Conservation (phyloP, 30 jellyfish, hydroid and myxozoan genomes). For the Chrysaora quinquecirrha region DNA sequence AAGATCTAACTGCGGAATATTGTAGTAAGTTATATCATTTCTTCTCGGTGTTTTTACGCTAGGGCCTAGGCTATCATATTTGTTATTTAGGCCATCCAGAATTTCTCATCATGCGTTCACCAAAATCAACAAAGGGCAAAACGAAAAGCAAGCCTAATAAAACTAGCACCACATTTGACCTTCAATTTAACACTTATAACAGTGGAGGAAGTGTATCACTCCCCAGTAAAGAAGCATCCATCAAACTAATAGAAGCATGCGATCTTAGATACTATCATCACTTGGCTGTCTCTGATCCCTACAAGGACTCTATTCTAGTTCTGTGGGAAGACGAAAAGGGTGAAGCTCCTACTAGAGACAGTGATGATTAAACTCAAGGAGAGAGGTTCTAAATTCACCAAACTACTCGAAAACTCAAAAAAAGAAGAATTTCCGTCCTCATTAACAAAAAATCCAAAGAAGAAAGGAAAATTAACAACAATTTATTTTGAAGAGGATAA, state of each 20-base stretch:
- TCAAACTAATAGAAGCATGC: slow-evolving; percentile 19
- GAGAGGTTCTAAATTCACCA: not conserved
- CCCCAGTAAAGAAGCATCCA: not conserved
- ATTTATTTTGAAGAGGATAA: not conserved
- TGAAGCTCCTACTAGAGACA: not conserved
- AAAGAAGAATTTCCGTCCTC: not conserved
- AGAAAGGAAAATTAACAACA: not conserved
- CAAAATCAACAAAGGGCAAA: no score
- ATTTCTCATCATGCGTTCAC: no score
- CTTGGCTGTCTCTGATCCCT: slow-evolving; percentile 17
- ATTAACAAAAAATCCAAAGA: not conserved
- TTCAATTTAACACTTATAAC: slow-evolving; percentile 1
- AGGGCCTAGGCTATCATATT: no score
- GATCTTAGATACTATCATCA: slow-evolving; percentile 21
- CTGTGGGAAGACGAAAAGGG: slow-evolving; percentile 32
- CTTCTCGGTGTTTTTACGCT: no score
- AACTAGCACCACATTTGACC: no score
- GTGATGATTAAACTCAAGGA: not conserved
- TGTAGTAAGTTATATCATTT: no score
- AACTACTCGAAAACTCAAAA: not conserved
- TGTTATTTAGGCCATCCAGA: no score
- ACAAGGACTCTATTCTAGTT: slow-evolving; percentile 21
- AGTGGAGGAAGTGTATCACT: slow-evolving; percentile 28
- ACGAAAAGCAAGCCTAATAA: no score
- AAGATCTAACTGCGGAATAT: no score